These are phyloP conservation scores for Schizopygopsis pylzovi DNA, from an alignment of 2,797 vertebrate genomes.

Conservation along the genomic window DNA sequence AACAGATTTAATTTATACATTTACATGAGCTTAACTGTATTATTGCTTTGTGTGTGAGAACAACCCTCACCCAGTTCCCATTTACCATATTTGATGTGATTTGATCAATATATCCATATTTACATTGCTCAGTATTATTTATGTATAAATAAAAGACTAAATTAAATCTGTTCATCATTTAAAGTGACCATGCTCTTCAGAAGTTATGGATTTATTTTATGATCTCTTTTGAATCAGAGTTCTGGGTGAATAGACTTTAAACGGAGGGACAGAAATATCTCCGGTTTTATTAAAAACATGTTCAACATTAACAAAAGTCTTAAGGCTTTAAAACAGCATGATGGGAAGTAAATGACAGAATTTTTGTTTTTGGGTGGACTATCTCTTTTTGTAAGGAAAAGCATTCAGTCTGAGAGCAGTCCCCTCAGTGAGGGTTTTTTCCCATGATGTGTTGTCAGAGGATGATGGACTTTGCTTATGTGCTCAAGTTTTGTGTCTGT, in stretches of 20 bases:
- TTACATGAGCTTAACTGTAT: neutral
- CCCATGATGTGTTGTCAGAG: neutral
- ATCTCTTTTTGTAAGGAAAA: neutral
- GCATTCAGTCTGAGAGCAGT: neutral
- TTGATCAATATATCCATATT: neutral
- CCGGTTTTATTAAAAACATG: neutral
- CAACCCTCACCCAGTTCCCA: neutral
- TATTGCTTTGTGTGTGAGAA: neutral
- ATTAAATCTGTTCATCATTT: neutral
- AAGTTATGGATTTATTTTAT: neutral
- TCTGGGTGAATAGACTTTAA: neutral
- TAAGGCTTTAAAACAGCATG: neutral
- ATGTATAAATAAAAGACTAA: neutral
- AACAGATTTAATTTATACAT: neutral
- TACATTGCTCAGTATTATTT: neutral
- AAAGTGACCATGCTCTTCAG: neutral
- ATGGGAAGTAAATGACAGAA: neutral
- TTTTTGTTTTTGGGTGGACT: neutral
- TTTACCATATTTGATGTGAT: neutral
- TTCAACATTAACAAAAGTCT: neutral
- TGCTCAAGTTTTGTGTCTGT: neutral
- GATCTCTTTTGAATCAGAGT: neutral
- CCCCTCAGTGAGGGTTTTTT: neutral
- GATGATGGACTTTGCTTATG: slow-evolving; percentile 34
- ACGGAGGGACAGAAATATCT: neutral